phyloP scores from a whole-genome alignment of 2,888 invertebrate species.

The Cecidostiba fungosa region DNA sequence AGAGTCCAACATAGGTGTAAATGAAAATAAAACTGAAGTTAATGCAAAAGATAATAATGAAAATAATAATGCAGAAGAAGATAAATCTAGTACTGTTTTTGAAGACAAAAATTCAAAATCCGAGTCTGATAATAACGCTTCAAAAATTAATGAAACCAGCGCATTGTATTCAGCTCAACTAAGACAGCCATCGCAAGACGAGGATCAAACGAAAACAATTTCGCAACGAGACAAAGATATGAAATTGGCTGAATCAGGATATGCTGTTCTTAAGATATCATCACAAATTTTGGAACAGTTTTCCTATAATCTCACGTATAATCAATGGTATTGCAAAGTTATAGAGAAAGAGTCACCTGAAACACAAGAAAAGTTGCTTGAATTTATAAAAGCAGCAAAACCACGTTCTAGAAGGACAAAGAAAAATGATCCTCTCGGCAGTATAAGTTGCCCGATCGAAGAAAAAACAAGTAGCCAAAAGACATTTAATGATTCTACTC shows the following conservation, averaged over 20 bases:
- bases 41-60: not conserved
- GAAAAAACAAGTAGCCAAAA: not conserved
- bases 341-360: not conserved
- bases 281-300: not conserved
- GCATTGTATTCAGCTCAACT: no score
- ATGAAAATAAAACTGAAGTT: not conserved
- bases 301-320: not conserved
- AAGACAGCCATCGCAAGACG: not conserved
- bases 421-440: slow-evolving; percentile 5
- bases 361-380: not conserved
- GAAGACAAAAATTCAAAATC: not conserved
- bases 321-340: not conserved
- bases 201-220: not conserved
- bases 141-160: no score
- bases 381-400: slow-evolving; percentile 2
- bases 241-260: not conserved
- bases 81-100: not conserved
- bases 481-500: not conserved
- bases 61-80: not conserved
- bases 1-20: not conserved
- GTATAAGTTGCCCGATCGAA: not conserved
- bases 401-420: not conserved
- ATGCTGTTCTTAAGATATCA: not conserved
- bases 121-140: not conserved
- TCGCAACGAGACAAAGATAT: not conserved